A percentile compares a stretch with the other conserved stretches of the same genome.
Conservation (phyloP, 2,888 invertebrate genomes). For the Camptogramma bilineatum region DNA sequence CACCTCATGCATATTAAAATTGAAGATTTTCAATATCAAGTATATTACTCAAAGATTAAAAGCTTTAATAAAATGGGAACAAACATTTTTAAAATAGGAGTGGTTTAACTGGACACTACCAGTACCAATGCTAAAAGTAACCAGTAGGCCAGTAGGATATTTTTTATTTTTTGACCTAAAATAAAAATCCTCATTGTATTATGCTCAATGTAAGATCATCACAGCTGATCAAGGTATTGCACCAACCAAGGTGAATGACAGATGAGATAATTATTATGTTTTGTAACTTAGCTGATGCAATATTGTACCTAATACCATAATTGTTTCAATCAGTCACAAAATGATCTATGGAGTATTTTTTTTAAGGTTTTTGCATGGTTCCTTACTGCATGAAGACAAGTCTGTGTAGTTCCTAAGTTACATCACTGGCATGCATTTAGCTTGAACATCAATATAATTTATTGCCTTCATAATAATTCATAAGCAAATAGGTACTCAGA, state of each 20-base stretch:
- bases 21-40: neutral
- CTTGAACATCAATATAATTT: neutral
- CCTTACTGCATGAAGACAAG: neutral
- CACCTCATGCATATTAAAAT: neutral
- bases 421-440: conserved; percentile 5
- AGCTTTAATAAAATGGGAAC: no score
- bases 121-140: no score
- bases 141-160: no score
- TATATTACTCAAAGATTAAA: neutral
- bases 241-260: neutral
- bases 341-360: neutral
- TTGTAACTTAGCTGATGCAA: neutral
- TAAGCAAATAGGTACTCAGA: neutral
- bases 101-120: no score
- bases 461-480: neutral
- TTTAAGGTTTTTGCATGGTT: neutral
- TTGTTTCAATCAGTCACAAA: no score
- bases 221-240: neutral
- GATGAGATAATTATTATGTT: neutral
- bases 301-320: neutral
- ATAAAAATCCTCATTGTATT: neutral
- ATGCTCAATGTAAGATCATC: neutral
- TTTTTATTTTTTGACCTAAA: no score
- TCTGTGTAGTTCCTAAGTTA: conserved; percentile 1
- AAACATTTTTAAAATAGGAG: no score